Evolutionary conservation across 2,797 vertebrate genomes (phyloP), one percentile per base, ranked within the genome.

Genomic region (Anableps anableps): DNA sequence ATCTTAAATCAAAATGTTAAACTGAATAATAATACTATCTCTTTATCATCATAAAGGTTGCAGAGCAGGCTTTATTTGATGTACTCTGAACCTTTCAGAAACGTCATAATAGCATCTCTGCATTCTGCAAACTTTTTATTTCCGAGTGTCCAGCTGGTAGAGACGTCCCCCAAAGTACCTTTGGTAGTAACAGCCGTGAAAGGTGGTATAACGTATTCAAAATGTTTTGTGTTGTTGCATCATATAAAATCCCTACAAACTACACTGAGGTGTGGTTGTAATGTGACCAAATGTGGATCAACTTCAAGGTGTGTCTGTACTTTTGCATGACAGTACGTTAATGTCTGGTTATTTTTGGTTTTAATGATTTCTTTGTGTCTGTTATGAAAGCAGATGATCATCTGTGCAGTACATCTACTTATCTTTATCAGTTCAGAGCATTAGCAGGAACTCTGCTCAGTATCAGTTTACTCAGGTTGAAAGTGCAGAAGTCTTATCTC

Each of bases 381-480:
- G 68, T 45, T 45, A 29, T n/a, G 41, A n/a, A 71, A 6, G 34
- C 31, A 71, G 13, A 45, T 45, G 11, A n/a, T n/a, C 0, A 71
- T 26, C 38, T 16, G 26, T 71, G 68, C 68, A 71, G 41, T 45
- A 43, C 45, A 71, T 71, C 14, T 29, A 29, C 23, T 71, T 45
- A 29, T 45, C 26, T 71, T 71, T 29, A 17, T 71, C 16, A 71
- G 26, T 45, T 45, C 41, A 70, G 66, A 14, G 38, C 19, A 43
- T 70, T n/a, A 45, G 68, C 5, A 71, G 41, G 68, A 45, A 17
- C 68, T 45, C 23, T 70, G 68, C 41, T 58, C 29, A 47, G 41
- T 72, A 51, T 81, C 45, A 38, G 74, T 75, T 29, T 43, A 71
- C 19, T n/a, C 29, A 38, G 62, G 76, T 55, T 74, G 48, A 75